Evolutionary conservation across 2,888 invertebrate genomes (phyloP).

Genomic region (Eupithecia centaureata): DNA sequence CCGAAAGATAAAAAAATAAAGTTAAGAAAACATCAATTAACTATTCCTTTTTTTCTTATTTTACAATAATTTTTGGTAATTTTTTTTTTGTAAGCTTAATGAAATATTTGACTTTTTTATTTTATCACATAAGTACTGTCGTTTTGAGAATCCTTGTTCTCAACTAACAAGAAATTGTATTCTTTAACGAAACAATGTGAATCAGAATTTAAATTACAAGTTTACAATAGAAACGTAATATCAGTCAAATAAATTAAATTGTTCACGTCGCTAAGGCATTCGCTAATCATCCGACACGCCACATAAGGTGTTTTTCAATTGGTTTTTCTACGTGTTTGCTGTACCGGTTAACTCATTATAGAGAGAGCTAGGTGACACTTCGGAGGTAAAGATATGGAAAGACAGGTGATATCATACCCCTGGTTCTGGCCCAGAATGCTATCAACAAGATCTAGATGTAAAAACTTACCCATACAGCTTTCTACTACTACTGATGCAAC

Average conservation of each 20-base stretch:
- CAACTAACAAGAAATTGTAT: not conserved
- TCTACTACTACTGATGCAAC: slow-evolving; percentile 66
- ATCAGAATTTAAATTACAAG: not conserved
- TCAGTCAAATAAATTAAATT: slow-evolving; percentile 26
- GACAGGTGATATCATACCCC: slow-evolving; percentile 68
- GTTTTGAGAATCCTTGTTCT: too few relatives aligned
- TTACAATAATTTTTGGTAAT: too few relatives aligned
- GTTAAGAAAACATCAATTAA: too few relatives aligned
- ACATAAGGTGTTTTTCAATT: slow-evolving; percentile 26
- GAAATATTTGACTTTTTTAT: too few relatives aligned
- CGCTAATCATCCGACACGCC: slow-evolving; percentile 19
- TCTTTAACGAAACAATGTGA: not conserved
- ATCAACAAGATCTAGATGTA: slow-evolving; percentile 55
- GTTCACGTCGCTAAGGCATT: slow-evolving; percentile 12
- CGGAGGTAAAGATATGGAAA: slow-evolving; percentile 59
- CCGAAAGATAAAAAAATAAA: too few relatives aligned
- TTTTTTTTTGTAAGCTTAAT: too few relatives aligned
- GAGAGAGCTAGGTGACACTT: slow-evolving; percentile 69
- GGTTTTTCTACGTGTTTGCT: slow-evolving; percentile 22
- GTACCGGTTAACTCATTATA: slow-evolving; percentile 46
- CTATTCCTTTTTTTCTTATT: too few relatives aligned
- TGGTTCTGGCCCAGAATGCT: slow-evolving; percentile 51
- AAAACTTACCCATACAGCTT: slow-evolving; percentile 68
- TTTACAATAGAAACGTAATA: slow-evolving; percentile 9
- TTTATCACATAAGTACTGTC: too few relatives aligned